Percentiles rank a stretch among this genome's conserved stretches.
Evolutionary conservation across 1,140 invertebrate genomes (phyloP).

Genomic region (Sinonovacula constricta): DNA sequence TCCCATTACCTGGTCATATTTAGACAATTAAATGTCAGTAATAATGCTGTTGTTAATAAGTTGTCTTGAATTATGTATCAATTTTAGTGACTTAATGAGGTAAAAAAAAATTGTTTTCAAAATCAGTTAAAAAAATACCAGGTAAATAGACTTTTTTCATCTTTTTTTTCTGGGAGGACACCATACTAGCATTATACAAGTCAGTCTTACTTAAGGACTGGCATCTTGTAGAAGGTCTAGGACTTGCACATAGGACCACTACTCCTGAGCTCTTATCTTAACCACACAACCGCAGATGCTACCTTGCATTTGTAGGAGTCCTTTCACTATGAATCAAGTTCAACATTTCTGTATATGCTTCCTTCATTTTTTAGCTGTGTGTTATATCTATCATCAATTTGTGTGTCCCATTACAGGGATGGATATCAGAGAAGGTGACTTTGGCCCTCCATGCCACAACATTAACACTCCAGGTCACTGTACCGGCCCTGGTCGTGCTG

Average conservation of each 20-base stretch:
- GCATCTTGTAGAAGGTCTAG: not conserved
- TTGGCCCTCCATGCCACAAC: conserved; percentile 80
- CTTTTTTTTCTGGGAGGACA: no score
- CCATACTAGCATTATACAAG: no score
- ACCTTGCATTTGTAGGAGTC: conserved; percentile 2
- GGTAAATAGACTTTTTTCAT: no score
- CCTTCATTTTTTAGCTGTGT: conserved; percentile 8
- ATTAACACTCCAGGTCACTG: conserved; percentile 82
- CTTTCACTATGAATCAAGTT: conserved; percentile 22
- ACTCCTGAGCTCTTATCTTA: not conserved
- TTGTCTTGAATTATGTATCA: no score
- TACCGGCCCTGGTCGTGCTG: conserved; percentile 77
- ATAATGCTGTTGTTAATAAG: no score
- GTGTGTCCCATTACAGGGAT: conserved; percentile 60
- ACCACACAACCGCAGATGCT: not conserved
- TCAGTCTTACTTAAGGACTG: no score
- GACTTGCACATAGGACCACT: not conserved
- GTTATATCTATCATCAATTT: not conserved
- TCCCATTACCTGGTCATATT: no score
- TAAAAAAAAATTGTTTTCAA: no score
- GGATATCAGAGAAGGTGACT: conserved; percentile 73
- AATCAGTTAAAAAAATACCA: no score
- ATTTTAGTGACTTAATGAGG: no score
- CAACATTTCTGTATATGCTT: not conserved
- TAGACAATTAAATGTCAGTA: no score